Conservation (phyloP, 1,140 invertebrate genomes). For the Brachionus plicatilis region DNA sequence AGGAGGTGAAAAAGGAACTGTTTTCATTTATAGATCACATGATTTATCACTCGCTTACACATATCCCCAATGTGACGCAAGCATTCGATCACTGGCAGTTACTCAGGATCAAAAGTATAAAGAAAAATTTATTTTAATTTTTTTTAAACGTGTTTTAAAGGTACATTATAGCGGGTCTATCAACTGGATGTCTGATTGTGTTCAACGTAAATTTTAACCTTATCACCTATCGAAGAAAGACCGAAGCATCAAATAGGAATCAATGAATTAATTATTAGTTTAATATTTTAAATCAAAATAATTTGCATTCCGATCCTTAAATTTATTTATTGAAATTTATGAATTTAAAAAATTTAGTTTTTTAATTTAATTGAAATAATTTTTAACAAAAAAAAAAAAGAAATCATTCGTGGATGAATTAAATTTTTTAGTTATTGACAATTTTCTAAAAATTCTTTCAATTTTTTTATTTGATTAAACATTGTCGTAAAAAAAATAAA, state of each 20-base stretch:
- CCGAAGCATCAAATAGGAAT: constrained; percentile 49
- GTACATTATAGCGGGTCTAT: constrained; percentile 87
- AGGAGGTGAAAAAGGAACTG: constrained; percentile 90
- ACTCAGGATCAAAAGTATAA: constrained; percentile 78
- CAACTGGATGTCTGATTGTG: constrained; percentile 92
- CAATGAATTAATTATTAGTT: background rate
- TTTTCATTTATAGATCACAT: constrained; percentile 95
- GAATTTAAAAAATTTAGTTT: background rate
- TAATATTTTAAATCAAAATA: background rate
- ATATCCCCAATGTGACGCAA: constrained; percentile 89
- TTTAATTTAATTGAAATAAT: background rate
- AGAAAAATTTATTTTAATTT: background rate
- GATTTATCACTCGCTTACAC: constrained; percentile 91
- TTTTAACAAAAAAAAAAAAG: background rate
- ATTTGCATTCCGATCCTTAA: background rate
- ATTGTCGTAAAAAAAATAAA: background rate
- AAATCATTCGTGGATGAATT: background rate
- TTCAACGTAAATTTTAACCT: constrained; percentile 97
- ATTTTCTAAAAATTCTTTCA: background rate
- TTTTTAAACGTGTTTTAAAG: constrained; percentile 60
- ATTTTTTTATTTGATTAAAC: background rate
- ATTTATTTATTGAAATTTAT: background rate
- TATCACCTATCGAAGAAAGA: background rate
- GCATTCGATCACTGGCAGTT: constrained; percentile 81
- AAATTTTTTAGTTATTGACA: background rate